Evolutionary conservation across 2,113 vertebrate genomes (phyloP), one percentile per base, ranked within the genome.

Genomic region (Aviceda subcristata): DNA sequence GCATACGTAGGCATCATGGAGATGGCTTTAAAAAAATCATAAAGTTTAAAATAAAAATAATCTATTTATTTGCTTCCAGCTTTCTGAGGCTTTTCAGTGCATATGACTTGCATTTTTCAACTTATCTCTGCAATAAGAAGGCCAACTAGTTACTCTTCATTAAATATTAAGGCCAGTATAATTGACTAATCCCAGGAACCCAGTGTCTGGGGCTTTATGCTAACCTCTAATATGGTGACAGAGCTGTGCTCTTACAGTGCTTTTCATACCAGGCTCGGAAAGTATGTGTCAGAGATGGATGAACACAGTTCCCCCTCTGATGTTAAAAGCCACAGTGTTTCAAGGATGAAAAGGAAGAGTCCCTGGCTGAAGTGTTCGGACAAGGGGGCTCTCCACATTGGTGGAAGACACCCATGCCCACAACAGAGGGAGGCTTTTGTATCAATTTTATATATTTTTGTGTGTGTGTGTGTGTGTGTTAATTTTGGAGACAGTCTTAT

Each of bases 1-100:
- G 14, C 2, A 1, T 17, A 32, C 21, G 6, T 11, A 27, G 59
- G 14, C n/a, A 76, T 23, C 0, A 0, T 4, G 23, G 48, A 83
- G 32, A 22, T 38, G 38, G 10, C 63, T 69, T 48, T 24, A 18
- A 36, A 72, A 72, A 51, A 26, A 4, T 20, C 7, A 38, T 13
- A 32, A 86, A 9, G 3, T 67, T 94, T 92, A 46, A 95, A 86
- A 43, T 30, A 73, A 77, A 83, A 92, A 20, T 15, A 36, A 46
- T 91, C 50, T 66, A 2, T 51, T 82, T 36, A 32, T 68, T 95
- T 73, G 36, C 34, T 48, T 86, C 23, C 45, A 66, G 57, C n/a
- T 84, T 72, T 81, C 59, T 56, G 45, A 34, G 36, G 18, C 55
- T 73, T 87, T 86, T 64, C 24, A 32, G 27, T 12, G 55, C 23